Evolutionary conservation across 2,797 vertebrate species (phyloP).

Genomic region (Oryzias dopingdopingensis): DNA sequence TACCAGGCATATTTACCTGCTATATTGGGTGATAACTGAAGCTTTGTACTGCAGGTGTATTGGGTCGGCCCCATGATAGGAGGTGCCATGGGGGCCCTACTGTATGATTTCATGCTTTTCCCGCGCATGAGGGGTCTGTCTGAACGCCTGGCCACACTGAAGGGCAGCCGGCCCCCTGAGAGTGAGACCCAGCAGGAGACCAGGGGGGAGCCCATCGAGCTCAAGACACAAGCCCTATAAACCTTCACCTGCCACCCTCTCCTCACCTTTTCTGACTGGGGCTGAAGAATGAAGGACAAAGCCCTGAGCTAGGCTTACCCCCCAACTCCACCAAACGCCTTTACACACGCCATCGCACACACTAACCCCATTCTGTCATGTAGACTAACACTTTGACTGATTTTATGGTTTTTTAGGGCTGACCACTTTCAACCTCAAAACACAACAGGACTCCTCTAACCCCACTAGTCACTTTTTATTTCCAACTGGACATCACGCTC

Average conservation of each 20-base stretch:
- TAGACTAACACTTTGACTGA: conserved; percentile 44
- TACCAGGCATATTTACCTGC: background rate
- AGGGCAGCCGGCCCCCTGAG: conserved; percentile 81
- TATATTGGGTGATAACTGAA: background rate
- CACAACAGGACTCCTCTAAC: conserved; percentile 57
- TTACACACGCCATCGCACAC: conserved; percentile 36
- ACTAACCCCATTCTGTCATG: conserved; percentile 50
- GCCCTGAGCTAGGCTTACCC: conserved; percentile 55
- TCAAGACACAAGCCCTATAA: conserved; percentile 91
- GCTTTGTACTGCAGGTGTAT: conserved; percentile 79
- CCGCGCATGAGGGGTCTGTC: conserved; percentile 88
- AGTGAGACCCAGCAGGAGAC: conserved; percentile 80
- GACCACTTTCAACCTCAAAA: conserved; percentile 59
- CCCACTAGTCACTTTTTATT: conserved; percentile 48
- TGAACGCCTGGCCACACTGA: conserved; percentile 90
- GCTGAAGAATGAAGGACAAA: conserved; percentile 52
- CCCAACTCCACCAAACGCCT: conserved; percentile 29
- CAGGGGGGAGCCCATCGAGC: conserved; percentile 87
- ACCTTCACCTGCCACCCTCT: conserved; percentile 38
- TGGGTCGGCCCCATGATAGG: conserved; percentile 94
- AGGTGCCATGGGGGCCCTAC: conserved; percentile 83
- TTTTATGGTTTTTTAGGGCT: conserved; percentile 31
- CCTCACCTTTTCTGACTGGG: conserved; percentile 24
- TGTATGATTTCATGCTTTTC: conserved; percentile 92
- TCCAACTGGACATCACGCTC: conserved; percentile 59